These are phyloP conservation scores for Macrosoma leucophasiata DNA, from an alignment of 2,888 invertebrate species.

Conservation along the genomic window DNA sequence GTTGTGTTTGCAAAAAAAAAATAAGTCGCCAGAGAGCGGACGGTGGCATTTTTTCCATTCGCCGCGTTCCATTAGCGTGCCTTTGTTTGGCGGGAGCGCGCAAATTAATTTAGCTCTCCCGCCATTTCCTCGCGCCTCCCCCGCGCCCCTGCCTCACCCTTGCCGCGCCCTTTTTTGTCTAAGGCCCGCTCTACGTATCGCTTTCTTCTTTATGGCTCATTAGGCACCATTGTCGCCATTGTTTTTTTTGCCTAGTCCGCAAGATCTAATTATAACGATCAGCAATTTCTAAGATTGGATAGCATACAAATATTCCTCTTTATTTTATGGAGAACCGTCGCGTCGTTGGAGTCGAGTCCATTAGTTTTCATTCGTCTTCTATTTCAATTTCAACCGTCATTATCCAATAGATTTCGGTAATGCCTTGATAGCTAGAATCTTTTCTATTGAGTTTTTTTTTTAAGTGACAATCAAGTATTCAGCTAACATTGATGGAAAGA, in stretches of 20 bases:
- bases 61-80: constrained; percentile 76
- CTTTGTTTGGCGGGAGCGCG: constrained; percentile 76
- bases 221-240: constrained; percentile 73
- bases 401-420: too few relatives aligned
- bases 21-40: constrained; percentile 72
- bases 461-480: not conserved
- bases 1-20: constrained; percentile 70
- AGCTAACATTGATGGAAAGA: too few relatives aligned
- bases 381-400: too few relatives aligned
- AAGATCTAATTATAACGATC: constrained; percentile 69
- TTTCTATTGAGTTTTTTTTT: constrained; percentile 1
- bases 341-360: too few relatives aligned
- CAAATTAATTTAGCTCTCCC: constrained; percentile 77
- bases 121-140: constrained; percentile 66
- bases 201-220: constrained; percentile 77
- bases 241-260: constrained; percentile 66
- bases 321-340: too few relatives aligned
- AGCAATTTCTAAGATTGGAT: constrained; percentile 36
- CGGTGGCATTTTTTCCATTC: constrained; percentile 77
- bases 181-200: constrained; percentile 75
- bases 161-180: constrained; percentile 71
- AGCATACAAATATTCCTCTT: too few relatives aligned
- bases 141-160: constrained; percentile 47
- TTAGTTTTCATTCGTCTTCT: too few relatives aligned
- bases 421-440: too few relatives aligned